Evolutionary conservation across 2,113 vertebrate species (phyloP).

Genomic region (Stegastes partitus): DNA sequence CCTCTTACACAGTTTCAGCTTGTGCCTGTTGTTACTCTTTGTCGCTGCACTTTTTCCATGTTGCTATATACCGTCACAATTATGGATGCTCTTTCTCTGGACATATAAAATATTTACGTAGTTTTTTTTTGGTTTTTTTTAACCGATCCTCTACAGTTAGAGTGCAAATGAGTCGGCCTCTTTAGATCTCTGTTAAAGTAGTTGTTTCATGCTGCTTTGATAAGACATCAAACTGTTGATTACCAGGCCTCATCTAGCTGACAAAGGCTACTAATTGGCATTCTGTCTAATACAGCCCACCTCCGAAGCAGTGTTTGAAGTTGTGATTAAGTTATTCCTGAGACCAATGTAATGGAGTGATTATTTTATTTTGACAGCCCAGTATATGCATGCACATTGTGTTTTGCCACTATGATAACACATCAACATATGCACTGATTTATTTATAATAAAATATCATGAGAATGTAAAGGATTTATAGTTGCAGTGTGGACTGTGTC

Average conservation of each 20-base stretch:
- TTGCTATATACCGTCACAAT: slow-evolving; percentile 40
- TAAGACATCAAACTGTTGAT: slow-evolving; percentile 53
- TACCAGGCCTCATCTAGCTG: slow-evolving; percentile 29
- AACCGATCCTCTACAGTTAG: slow-evolving; percentile 42
- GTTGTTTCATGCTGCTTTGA: slow-evolving; percentile 54
- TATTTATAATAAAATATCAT: too few species aligned
- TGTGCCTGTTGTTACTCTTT: slow-evolving; percentile 20
- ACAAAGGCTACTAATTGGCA: slow-evolving; percentile 56
- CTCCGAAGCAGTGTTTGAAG: slow-evolving; percentile 35
- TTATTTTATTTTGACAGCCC: neutral
- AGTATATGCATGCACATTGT: neutral
- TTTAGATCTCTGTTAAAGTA: slow-evolving; percentile 38
- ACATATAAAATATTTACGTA: slow-evolving; percentile 52
- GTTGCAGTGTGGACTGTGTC: neutral
- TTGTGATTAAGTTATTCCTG: slow-evolving; percentile 22
- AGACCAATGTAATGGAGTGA: slow-evolving; percentile 18
- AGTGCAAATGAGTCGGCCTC: slow-evolving; percentile 37
- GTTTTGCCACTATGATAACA: slow-evolving; percentile 11
- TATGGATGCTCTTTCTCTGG: slow-evolving; percentile 4
- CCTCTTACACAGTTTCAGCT: slow-evolving; percentile 19
- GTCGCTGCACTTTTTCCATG: slow-evolving; percentile 24
- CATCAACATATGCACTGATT: neutral
- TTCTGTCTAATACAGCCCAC: slow-evolving; percentile 39
- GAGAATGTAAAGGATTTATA: too few species aligned
- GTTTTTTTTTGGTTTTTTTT: slow-evolving; percentile 36